Percentiles rank a stretch among this genome's conserved stretches.
Evolutionary conservation across 2,888 invertebrate genomes (phyloP).

Genomic region (Tachystola acroxantha): DNA sequence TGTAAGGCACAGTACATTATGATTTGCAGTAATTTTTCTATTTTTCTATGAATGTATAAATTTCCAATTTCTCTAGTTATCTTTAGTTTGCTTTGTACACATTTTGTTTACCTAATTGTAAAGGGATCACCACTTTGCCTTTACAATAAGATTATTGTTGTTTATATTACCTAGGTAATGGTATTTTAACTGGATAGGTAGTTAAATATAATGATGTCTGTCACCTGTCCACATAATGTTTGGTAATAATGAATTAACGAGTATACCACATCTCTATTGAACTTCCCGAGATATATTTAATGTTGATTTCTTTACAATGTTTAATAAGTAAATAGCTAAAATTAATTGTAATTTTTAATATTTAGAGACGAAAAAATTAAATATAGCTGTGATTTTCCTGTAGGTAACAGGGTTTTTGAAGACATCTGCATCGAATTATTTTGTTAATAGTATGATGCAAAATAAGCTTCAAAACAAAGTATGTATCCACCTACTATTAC

Average conservation of each 20-base stretch:
- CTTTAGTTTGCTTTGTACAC: neutral
- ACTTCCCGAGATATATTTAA: neutral
- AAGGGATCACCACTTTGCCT: slow-evolving; percentile 19
- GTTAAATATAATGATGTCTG: neutral
- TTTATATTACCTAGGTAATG: neutral
- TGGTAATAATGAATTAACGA: neutral
- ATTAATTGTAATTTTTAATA: neutral
- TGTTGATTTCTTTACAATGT: neutral
- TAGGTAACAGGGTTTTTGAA: slow-evolving; percentile 3
- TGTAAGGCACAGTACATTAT: slow-evolving; percentile 36
- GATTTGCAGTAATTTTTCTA: slow-evolving; percentile 25
- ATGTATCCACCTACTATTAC: neutral
- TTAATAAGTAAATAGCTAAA: neutral
- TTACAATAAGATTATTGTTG: slow-evolving; percentile 6
- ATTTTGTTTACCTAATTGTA: slow-evolving; percentile 6
- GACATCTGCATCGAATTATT: neutral
- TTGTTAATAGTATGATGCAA: neutral
- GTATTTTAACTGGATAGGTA: neutral
- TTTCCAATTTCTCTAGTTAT: neutral
- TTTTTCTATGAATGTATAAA: slow-evolving; percentile 8
- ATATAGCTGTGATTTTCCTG: neutral
- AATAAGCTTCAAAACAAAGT: neutral
- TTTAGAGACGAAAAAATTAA: too few species aligned
- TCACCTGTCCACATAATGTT: too few species aligned
- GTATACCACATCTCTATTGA: neutral